Evolutionary conservation across 1,140 invertebrate species (phyloP), one percentile per base, ranked within the genome.

Genomic region (Hydropsyche tenuis): DNA sequence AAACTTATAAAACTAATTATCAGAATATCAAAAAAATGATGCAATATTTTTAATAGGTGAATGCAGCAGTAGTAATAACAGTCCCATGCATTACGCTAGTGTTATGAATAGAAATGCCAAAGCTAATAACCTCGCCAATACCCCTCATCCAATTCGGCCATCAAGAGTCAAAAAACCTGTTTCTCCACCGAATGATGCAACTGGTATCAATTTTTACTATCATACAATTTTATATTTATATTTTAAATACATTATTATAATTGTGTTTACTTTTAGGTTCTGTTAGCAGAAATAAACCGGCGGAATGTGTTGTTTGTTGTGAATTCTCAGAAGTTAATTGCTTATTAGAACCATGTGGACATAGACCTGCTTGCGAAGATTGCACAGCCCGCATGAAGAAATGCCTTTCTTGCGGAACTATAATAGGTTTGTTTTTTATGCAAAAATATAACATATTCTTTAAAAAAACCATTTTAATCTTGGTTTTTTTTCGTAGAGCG

Each of bases 331-430:
- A 89, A 56, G 87, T 88, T 53, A 86, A 86, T 74, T 88, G 94
- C 3, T 84, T 82, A 43, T 87, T 95, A 78, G 88, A 92, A 75
- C 93, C 93, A 0, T 95, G 93, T 80, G 87, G 87, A 63, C 93
- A 95, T 81, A 86, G 86, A 78, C 88, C 93, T 16, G 88, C 89
- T 1, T 95, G 93, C 80, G 87, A 89, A 77, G 92, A 94, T 70
- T 95, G 93, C 81, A 89, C 90, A 63, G 82, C 88, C 14, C 85
- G 92, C 37, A 93, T 94, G 88, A 94, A 94, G 80, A 94, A 93
- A 81, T 95, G 93, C 81, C 80, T 94, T 20, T 83, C 87, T 37
- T 95, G 93, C 80, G 88, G 90, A 37, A 80, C 84, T 25, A 75
- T 84, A 4, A 91, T 93, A 37, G 84, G 86, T 64, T 84, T 18